Evolutionary conservation across 2,797 vertebrate species (phyloP).

Genomic region (Myotis vivesi): DNA sequence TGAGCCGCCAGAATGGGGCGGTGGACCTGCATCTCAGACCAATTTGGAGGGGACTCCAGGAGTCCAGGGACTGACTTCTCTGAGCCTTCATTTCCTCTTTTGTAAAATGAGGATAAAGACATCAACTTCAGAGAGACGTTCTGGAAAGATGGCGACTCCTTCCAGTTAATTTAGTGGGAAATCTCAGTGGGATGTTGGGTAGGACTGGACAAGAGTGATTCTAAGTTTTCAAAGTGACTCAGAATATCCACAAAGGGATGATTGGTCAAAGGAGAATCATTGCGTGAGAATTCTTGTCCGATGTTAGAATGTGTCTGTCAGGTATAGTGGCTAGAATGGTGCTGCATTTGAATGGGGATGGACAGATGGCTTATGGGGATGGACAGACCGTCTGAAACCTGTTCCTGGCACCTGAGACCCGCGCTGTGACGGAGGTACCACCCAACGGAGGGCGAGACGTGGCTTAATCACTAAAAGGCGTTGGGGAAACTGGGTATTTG

Average conservation of each 20-base stretch:
- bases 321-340: not conserved
- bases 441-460: accelerated
- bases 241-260: not conserved
- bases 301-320: not conserved
- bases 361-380: not conserved
- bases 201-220: not conserved
- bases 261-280: not conserved
- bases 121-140: not conserved
- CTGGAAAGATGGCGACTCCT: not conserved
- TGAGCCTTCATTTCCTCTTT: not conserved
- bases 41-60: not conserved
- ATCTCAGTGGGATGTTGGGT: not conserved
- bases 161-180: not conserved
- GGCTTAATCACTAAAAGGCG: not conserved
- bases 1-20: not conserved
- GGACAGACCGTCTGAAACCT: not conserved
- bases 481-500: not conserved
- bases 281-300: not conserved
- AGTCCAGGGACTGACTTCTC: not conserved
- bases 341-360: not conserved
- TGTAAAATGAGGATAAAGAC: not conserved
- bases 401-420: not conserved
- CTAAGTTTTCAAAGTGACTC: not conserved
- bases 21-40: not conserved
- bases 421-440: not conserved